Base-by-base conservation (phyloP, 2,797 vertebrate species). In the Sus cebifrons region DNA sequence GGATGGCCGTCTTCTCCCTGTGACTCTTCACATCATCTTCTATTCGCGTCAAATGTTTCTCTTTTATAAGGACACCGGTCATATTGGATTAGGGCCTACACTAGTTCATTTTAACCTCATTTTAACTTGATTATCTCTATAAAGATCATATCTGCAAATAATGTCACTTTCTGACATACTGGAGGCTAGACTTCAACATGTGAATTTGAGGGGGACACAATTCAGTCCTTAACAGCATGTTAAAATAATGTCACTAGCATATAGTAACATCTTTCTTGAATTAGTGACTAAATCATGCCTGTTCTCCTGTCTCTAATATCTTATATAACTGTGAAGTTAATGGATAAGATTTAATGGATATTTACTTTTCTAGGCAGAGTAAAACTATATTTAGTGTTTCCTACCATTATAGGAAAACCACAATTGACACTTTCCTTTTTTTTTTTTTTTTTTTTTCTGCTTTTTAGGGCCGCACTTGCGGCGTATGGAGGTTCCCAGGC, bases 361-460 rank as follows among this genome's bases (percentile, higher is more conserved):
- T 90, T 14, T 44, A 62, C 6, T 73, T 68, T 73, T 68, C 27
- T 70, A 65, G 20, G 29, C 12, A 70, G 12, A 79, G 20, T n/a
- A 62, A 86, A 88, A 77, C 6, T 68, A 49, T 77, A 84, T n/a
- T 73, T 97, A n/a, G 21, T 84, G 87, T 64, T 86, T 3, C 84
- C 93, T 36, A 29, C 18, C 68, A 0, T 91, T 64, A 49, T 12
- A 60, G 14, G 13, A 64, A 89, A 94, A 86, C 10, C 16, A 71
- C 0, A 67, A 65, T 62, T 44, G 77, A 60, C 6, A 78, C 3
- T n/a, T 89, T 83, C 52, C 2, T n/a, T 25, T 40, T 10, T 70
- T 78, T 74, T 74, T 65, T 74, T 74, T 65, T 58, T 79, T 29
- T 32, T 32, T 32, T 32, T 32, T 32, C 32, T 36, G 36, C 36